Evolutionary conservation across 2,113 vertebrate species (phyloP).

Genomic region (Bolborhynchus lineola): DNA sequence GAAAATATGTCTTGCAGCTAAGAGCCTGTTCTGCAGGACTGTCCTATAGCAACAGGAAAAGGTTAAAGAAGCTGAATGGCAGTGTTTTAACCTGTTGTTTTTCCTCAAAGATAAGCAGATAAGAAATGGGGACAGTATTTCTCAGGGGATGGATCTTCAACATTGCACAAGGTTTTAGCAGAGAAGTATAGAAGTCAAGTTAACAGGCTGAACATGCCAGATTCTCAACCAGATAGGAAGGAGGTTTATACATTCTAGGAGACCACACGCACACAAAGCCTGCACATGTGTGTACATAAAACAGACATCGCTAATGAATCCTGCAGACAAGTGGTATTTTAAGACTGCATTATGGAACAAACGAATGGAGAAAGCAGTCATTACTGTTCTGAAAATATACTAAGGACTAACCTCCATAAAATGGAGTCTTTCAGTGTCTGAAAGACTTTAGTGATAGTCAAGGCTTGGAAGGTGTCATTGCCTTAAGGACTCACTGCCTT

Average conservation of each 20-base stretch:
- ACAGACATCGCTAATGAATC: neutral
- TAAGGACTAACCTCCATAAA: neutral
- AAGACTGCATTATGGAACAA: neutral
- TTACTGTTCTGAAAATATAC: neutral
- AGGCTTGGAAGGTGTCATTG: neutral
- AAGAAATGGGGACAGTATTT: neutral
- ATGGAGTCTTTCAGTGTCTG: neutral
- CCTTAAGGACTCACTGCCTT: neutral
- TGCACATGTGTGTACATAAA: neutral
- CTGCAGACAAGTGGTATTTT: neutral
- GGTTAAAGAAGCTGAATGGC: neutral
- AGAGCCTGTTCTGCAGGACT: neutral
- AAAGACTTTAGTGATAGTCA: neutral
- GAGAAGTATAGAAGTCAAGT: neutral
- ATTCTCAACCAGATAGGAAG: neutral
- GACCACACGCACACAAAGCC: constrained; percentile 16
- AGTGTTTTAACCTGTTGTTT: neutral
- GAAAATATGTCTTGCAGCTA: neutral
- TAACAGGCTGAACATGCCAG: neutral
- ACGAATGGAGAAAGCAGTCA: neutral
- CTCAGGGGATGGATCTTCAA: neutral
- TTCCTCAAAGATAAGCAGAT: neutral
- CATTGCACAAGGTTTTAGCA: neutral
- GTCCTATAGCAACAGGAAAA: neutral
- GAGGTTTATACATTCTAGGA: neutral